phyloP scores from a whole-genome alignment of 2,797 vertebrate genomes.

The Anas georgica region DNA sequence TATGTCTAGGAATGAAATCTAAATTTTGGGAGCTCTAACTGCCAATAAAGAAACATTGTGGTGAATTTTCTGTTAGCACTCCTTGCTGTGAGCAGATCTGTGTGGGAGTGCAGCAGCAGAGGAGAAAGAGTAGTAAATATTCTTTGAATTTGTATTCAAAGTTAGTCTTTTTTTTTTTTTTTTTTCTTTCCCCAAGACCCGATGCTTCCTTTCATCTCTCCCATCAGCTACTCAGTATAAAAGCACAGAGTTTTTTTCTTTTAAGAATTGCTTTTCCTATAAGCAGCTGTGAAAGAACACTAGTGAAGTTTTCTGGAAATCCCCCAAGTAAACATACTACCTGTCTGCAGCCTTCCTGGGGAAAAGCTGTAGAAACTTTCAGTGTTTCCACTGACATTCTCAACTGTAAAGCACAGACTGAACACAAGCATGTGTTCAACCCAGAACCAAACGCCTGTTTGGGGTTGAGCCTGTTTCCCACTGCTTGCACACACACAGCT shows the following conservation, averaged over 20 bases:
- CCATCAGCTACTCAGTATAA: not conserved
- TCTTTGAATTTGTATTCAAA: not conserved
- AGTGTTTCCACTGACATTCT: not conserved
- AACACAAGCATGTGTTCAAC: rapidly evolving
- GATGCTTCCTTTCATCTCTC: not conserved
- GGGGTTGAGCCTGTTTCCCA: rapidly evolving
- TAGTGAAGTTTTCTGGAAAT: not conserved
- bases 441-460: not conserved
- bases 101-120: not conserved
- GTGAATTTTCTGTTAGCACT: not conserved
- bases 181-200: not conserved
- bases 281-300: not conserved
- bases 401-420: not conserved
- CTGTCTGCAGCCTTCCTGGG: not conserved
- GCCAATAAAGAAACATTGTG: not conserved
- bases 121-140: not conserved
- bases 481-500: too few relatives aligned
- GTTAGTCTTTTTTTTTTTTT: rapidly evolving
- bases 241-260: not conserved
- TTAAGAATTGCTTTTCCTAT: not conserved
- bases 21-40: not conserved
- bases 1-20: not conserved
- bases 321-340: not conserved
- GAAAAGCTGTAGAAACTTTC: not conserved
- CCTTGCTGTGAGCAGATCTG: not conserved